Conservation (phyloP, 2,888 invertebrate genomes). For the Chesias legatella region DNA sequence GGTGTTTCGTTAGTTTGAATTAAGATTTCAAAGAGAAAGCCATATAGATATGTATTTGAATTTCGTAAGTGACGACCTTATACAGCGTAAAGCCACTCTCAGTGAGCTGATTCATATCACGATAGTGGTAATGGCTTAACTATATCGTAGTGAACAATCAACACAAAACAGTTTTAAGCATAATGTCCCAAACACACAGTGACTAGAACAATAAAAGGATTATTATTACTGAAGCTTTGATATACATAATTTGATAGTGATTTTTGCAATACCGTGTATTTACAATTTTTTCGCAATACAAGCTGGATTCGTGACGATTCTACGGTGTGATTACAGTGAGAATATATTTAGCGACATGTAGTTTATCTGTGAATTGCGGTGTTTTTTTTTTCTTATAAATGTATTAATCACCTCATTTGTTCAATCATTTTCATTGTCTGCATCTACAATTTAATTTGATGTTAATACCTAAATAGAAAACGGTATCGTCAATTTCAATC, state of each 20-base stretch:
- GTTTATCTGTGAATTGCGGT: slow-evolving; percentile 18
- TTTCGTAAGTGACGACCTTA: too few species aligned
- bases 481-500: neutral
- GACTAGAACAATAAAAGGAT: neutral
- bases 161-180: too few species aligned
- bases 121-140: too few species aligned
- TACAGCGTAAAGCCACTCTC: too few species aligned
- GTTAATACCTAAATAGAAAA: neutral
- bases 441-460: slow-evolving; percentile 37
- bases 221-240: slow-evolving; percentile 11
- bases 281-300: slow-evolving; percentile 15
- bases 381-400: neutral
- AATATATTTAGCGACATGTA: slow-evolving; percentile 13
- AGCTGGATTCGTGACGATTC: slow-evolving; percentile 11
- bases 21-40: too few species aligned
- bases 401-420: slow-evolving; percentile 41
- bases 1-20: too few species aligned
- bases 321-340: slow-evolving; percentile 19
- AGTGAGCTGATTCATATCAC: too few species aligned
- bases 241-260: slow-evolving; percentile 7
- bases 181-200: too few species aligned
- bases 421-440: slow-evolving; percentile 49
- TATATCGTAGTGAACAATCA: too few species aligned
- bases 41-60: too few species aligned
- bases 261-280: slow-evolving; percentile 29